Base-by-base conservation (phyloP, 2,888 invertebrate species). In the Harpalus rufipes region DNA sequence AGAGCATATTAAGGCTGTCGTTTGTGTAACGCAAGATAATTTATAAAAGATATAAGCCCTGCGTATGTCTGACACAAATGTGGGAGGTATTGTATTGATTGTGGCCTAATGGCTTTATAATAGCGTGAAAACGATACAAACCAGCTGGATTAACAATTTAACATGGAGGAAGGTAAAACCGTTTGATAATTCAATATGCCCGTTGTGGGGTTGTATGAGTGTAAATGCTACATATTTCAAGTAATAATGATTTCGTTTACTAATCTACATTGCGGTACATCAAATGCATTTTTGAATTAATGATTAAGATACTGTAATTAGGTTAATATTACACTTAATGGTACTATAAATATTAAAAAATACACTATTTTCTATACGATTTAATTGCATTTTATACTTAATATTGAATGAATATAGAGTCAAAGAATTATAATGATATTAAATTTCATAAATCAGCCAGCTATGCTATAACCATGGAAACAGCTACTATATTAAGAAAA, bases 61-160 rank as follows among this genome's bases (percentile, higher is more conserved):
- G n/a, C 68, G 39, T 68, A 68, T 68, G 68, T 12, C 32, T 68
- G 68, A 68, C 68, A 68, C 68, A 68, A 68, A 68, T 39, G 39
- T 14, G 68, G 68, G 3, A 7, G 32, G 32, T 32, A 32, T 32
- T 32, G 44, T 74, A 74, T 74, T 74, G 72, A 74, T 74, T 74
- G 44, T 18, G 44, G 16, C 18, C 72, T 74, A 74, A 74, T 74
- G 72, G 44, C 44, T 74, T 74, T 74, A 74, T 74, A 44, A 74
- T 74, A 74, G 72, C 72, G 72, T 74, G 44, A 74, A 74, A 74
- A 74, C 44, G 18, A 18, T 63, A 63, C 44, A 51, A 59, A 12
- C 68, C 68, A 51, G 39, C 7, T 21, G 32, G 68, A 68, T 68
- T 68, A 68, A 39, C 68, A 68, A 68, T 68, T 39, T 68, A 68